Base-by-base conservation (phyloP, 1,140 invertebrate species). In the Macrotrachela quadricornifera region DNA sequence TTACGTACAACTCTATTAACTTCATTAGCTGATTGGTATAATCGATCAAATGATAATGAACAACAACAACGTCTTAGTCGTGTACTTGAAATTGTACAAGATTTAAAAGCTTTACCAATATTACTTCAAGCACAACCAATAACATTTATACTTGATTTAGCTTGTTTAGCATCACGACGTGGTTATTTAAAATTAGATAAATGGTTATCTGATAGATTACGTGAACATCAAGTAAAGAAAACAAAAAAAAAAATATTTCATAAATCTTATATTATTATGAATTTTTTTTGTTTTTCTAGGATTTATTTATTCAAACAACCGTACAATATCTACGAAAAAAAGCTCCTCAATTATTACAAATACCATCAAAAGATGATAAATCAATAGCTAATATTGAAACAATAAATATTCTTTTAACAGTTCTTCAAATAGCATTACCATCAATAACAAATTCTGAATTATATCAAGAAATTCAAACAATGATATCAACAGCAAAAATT, bases 141-240 rank as follows among this genome's bases (percentile, higher is more conserved):
- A 71, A 78, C 83, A 15, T 97, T 97, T 73, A 85, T 94, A 6
- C 95, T 97, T 60, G 92, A 97, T 72, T 71, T 97, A 49, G 90
- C 92, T 0, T 96, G 90, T 69, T 71, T 97, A 43, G 91, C 92
- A 0, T 94, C 91, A 0, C 71, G 91, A 54, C 72, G 92, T 50
- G 92, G 95, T 68, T 97, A 95, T 70, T 72, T 97, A 0, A 97
- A 97, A 68, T 69, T 97, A 10, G 92, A 97, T 65, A 97, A 97
- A 68, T 97, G 92, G 90, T 69, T 97, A 0, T 80, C 80, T 1
- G 92, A 97, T 65, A 96, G 96, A 72, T 88, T 96, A 45, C 73
- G 82, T 58, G 88, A 95, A 63, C 85, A 94, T 67, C 55, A 85
- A 86, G 15, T n/a, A 47, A 37, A 6, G 14, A 14, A 38, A 10